Base-by-base conservation (phyloP, 1,140 invertebrate species). In the Orchesella cincta region DNA sequence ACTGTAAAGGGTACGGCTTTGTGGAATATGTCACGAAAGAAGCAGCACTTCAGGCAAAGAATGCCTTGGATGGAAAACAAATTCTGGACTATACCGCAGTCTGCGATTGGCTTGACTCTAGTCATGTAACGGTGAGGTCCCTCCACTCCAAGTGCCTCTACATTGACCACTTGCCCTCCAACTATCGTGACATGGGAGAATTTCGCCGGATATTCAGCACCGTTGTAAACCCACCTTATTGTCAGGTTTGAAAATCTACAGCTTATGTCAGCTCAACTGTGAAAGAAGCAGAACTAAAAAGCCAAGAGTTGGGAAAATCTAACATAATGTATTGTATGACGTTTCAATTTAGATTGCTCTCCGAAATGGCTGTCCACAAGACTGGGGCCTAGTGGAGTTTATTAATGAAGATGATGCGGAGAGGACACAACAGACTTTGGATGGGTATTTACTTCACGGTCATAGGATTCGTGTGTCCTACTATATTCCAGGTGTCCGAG, bases 1-100 rank as follows among this genome's bases (percentile, higher is more conserved):
- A 87, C 64, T 88, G 86, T 81, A 89, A 89, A 83, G 88, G 88
- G 1, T 90, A 90, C 84, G 89, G 89, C n/a, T 87, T 90, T 82
- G 88, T 90, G 12, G 88, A 89, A 80, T 90, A 88, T 84, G 82
- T 84, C 26, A 87, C 84, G 35, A 87, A 86, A 81, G 86, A 88
- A 77, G 86, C 86, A 29, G 87, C 87, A 1, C 81, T 87, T 1
- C 85, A 86, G 64, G 87, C 87, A 3, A 86, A 87, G 73, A 84
- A 85, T 71, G 83, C 86, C 33, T 73, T 90, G 54, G 88, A 90
- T 80, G 86, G 86, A 51, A 85, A 85, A 74, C 80, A 84, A 46
- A 82, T 88, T 23, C 83, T 85, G 12, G 85, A 83, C 31, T 80
- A 82, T 46, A 83, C 82, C 16, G 79, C 89, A 3, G 86, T 88